Evolutionary conservation across 2,113 vertebrate species (phyloP), one percentile per base, ranked within the genome.

Genomic region (Chaenocephalus aceratus): DNA sequence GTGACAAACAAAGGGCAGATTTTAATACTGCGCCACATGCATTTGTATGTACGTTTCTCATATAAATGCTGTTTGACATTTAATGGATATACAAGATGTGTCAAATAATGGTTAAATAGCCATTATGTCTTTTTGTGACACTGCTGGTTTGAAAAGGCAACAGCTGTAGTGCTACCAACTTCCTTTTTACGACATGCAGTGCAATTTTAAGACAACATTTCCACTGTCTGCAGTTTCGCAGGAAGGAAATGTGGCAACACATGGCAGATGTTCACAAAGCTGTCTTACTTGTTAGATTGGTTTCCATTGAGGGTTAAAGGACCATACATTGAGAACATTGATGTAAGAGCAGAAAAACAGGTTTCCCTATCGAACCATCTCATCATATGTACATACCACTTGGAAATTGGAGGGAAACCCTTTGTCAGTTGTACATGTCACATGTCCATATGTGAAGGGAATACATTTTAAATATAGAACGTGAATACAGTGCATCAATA

Each of bases 331-430:
- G 48, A 54, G 59, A 36, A 51, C 53, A 64, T 5, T 5, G 46
- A 53, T 11, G 54, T n/a, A 45, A 26, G 26, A 26, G 26, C 26
- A 26, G 26, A 26, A 26, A 26, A 26, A 26, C 26, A 26, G 26
- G 26, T 26, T 26, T 26, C 26, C 26, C 26, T 26, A 26, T 26
- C 26, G 26, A 62, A 56, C 13, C 49, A 10, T 54, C 44, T 18
- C 15, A 56, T 34, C 58, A 30, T 57, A 16, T 67, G 44, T 56
- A 72, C 76, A 62, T 62, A 72, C 60, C 9, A 8, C 12, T 12
- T 49, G 45, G 0, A 5, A 67, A 2, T 44, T 2, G 16, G 26
- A 48, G 52, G 52, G 46, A 13, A 44, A 53, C 51, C 10, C 41
- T 12, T 23, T 49, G 21, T 26, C 4, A 11, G 49, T 51, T 57